These are phyloP conservation scores for Gymnocypris eckloni DNA, from an alignment of 2,797 vertebrate genomes.

Conservation along the genomic window DNA sequence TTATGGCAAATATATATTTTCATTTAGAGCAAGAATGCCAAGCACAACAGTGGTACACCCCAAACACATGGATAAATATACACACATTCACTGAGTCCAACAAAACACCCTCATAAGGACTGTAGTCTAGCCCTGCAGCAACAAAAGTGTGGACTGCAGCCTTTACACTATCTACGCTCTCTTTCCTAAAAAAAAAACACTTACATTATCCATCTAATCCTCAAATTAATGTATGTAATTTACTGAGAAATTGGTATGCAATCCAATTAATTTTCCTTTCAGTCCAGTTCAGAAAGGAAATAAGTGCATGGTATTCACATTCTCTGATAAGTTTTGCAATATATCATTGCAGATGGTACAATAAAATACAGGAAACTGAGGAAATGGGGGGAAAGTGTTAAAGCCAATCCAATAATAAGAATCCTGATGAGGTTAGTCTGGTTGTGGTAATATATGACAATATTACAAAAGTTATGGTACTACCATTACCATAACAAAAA, in stretches of 20 bases:
- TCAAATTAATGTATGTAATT: slow-evolving; percentile 8
- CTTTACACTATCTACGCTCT: neutral
- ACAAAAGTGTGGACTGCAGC: slow-evolving; percentile 1
- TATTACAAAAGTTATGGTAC: neutral
- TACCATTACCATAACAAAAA: neutral
- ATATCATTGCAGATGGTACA: slow-evolving; percentile 19
- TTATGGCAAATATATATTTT: slow-evolving; percentile 12
- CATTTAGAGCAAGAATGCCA: slow-evolving; percentile 8
- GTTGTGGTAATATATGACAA: slow-evolving; percentile 18
- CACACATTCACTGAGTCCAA: neutral
- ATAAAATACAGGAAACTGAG: slow-evolving; percentile 23
- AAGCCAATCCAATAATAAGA: neutral
- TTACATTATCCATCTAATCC: neutral
- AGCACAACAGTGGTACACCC: neutral
- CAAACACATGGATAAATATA: neutral
- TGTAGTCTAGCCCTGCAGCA: neutral
- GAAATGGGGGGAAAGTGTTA: slow-evolving; percentile 19
- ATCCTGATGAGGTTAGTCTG: slow-evolving; percentile 5
- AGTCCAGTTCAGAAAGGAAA: neutral
- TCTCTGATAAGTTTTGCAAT: slow-evolving; percentile 37
- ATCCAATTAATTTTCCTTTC: neutral
- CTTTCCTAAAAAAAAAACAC: neutral
- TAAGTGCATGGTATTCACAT: slow-evolving; percentile 7
- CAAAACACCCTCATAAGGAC: neutral
- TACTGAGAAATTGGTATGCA: neutral